Conservation (phyloP, 2,888 invertebrate species). For the Charanyca ferruginea region DNA sequence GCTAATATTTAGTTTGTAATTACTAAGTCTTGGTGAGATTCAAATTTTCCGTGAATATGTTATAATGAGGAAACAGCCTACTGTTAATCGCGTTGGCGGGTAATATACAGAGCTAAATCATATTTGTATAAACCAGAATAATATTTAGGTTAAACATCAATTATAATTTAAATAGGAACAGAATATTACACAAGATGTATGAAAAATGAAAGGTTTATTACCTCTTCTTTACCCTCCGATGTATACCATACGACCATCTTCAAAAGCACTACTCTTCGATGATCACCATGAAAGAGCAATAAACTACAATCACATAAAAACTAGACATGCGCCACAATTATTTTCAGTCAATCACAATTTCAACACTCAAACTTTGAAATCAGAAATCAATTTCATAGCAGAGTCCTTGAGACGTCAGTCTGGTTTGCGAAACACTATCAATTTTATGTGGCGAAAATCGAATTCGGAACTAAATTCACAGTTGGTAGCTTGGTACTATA, state of each 20-base stretch:
- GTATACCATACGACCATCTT: conserved; percentile 68
- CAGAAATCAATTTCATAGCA: conserved; percentile 40
- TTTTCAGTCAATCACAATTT: conserved; percentile 22
- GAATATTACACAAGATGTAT: neutral
- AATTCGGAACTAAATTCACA: conserved; percentile 14
- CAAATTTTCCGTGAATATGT: conserved; percentile 45
- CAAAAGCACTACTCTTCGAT: conserved; percentile 21
- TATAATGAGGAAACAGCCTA: conserved; percentile 38
- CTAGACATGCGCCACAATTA: conserved; percentile 15
- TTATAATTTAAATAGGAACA: neutral
- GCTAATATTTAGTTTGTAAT: conserved; percentile 53
- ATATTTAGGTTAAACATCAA: conserved; percentile 13
- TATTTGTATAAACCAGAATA: conserved; percentile 11
- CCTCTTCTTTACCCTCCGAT: conserved; percentile 59
- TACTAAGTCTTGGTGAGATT: conserved; percentile 27
- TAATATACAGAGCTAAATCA: conserved; percentile 24
- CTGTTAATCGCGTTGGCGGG: conserved; percentile 9
- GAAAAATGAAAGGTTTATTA: conserved; percentile 23
- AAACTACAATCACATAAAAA: conserved; percentile 24
- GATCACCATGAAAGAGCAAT: conserved; percentile 35
- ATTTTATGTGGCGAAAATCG: neutral
- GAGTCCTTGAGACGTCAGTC: conserved; percentile 27
- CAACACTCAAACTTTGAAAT: conserved; percentile 43
- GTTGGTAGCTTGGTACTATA: neutral
- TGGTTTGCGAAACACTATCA: conserved; percentile 13